Base-by-base conservation (phyloP, 2,888 invertebrate genomes). In the Diaprepes abbreviatus region DNA sequence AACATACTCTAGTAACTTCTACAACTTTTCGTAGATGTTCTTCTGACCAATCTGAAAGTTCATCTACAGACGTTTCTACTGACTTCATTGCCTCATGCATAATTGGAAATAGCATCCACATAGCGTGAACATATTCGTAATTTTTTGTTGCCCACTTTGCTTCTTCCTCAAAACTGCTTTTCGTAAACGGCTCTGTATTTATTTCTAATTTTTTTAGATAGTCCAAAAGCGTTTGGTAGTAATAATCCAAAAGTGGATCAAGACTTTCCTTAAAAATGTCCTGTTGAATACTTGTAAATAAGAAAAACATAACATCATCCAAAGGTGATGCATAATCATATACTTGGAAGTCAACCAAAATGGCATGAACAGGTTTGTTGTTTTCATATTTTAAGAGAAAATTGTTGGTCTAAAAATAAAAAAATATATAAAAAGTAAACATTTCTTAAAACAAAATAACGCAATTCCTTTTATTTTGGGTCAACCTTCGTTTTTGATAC, bases 291-390 rank as follows among this genome's bases (percentile, higher is more conserved):
- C 68, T 69, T 10, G 31, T 35, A 19, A 72, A 60, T 5, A 72
- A 12, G 35, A 69, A 72, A 28, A 72, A 72, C 10, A 55, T 54
- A 2, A 72, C 54, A 14, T 72, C 71, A 10, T 57, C 43, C 9
- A 55, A 31, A 1, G 88, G 82, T 7, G 86, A 86, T 3, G 85
- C 82, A 64, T 86, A 87, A 17, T 85, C 78, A 1, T 86, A 84
- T 33, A 86, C 82, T 80, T 89, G 89, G 74, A 88, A 89, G 75
- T 89, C 89, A 0, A 89, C 81, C 65, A 89, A 81, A 64, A 84
- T 84, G 0, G 77, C 79, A 12, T 67, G 59, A 7, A 76, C 58
- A 0, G 86, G 82, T 72, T 75, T 74, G 6, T 72, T 75, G 50
- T 77, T 67, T 57, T 76, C 74, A 48, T 83, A 84, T 74, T 85